phyloP scores from a whole-genome alignment of 2,888 invertebrate genomes.

The Synanthedon myopaeformis region DNA sequence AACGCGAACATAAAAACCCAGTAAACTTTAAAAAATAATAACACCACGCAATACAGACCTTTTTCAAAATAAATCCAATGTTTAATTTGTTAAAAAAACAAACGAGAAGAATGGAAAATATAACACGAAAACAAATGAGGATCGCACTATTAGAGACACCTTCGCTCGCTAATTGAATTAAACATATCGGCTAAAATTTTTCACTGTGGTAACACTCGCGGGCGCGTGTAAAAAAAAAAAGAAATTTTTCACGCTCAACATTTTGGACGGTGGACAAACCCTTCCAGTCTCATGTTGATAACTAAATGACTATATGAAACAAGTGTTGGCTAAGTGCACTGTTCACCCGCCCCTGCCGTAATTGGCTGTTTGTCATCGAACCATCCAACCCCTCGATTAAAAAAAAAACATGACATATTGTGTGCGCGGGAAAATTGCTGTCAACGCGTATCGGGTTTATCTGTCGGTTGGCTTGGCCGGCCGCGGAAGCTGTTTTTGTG shows the following conservation, averaged over 20 bases:
- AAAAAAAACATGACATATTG: constrained; percentile 66
- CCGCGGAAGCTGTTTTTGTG: constrained; percentile 49
- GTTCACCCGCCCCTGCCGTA: constrained; percentile 56
- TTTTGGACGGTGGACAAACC: constrained; percentile 35
- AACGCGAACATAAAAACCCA: too few relatives aligned
- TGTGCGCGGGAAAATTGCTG: constrained; percentile 63
- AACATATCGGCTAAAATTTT: constrained; percentile 32
- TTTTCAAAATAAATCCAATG: constrained; percentile 21
- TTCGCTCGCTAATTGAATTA: constrained; percentile 59
- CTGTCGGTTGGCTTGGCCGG: constrained; percentile 28
- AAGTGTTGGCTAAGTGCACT: constrained; percentile 49
- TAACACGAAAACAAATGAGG: constrained; percentile 52
- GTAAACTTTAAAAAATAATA: too few relatives aligned
- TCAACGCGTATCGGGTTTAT: constrained; percentile 43
- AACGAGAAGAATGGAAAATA: constrained; percentile 17
- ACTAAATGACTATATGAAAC: constrained; percentile 56
- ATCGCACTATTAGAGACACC: constrained; percentile 32
- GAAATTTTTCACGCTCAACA: constrained; percentile 11
- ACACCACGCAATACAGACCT: constrained; percentile 23
- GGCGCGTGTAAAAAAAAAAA: constrained; percentile 15
- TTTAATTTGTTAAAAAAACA: constrained; percentile 14
- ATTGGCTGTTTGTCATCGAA: constrained; percentile 69
- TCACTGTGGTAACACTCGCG: constrained; percentile 45
- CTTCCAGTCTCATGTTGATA: constrained; percentile 45
- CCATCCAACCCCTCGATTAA: constrained; percentile 62